These are phyloP conservation scores for Gila orcuttii DNA, from an alignment of 2,113 vertebrate species.

Conservation along the genomic window DNA sequence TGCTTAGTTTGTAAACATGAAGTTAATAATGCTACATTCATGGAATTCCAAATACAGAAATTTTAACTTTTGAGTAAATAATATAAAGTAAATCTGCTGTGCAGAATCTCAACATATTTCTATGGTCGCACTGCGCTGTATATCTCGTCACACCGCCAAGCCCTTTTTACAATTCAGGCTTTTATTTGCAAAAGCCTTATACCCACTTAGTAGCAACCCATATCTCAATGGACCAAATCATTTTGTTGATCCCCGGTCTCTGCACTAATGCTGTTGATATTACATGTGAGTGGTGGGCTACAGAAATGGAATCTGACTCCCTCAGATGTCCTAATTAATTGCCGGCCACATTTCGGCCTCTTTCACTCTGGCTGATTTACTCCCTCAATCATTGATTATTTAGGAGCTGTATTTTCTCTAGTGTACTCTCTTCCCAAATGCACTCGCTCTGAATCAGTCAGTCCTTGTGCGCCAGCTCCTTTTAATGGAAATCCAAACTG, in stretches of 20 bases:
- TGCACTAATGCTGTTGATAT: constrained; percentile 29
- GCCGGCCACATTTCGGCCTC: constrained; percentile 35
- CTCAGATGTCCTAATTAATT: constrained; percentile 51
- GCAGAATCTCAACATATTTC: not conserved
- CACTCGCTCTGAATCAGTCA: constrained; percentile 38
- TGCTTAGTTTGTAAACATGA: not conserved
- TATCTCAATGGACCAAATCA: not conserved
- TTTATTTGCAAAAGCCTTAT: constrained; percentile 10
- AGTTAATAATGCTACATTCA: not conserved
- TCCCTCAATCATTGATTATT: constrained; percentile 37
- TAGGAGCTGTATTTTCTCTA: constrained; percentile 36
- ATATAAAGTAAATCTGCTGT: too few species aligned
- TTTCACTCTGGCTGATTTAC: constrained; percentile 43
- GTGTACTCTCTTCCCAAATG: constrained; percentile 42
- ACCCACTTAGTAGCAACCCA: constrained; percentile 13
- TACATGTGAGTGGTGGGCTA: constrained; percentile 17
- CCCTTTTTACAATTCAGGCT: not conserved
- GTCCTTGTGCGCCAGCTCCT: constrained; percentile 39
- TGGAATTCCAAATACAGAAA: not conserved
- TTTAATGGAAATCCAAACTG: constrained; percentile 54
- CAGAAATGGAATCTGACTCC: constrained; percentile 28
- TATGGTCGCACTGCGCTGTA: not conserved
- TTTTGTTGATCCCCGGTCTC: not conserved
- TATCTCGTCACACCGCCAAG: not conserved
- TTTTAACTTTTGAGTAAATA: too few species aligned